phyloP scores from a whole-genome alignment of 2,888 invertebrate genomes.

The Bombylius discolor region DNA sequence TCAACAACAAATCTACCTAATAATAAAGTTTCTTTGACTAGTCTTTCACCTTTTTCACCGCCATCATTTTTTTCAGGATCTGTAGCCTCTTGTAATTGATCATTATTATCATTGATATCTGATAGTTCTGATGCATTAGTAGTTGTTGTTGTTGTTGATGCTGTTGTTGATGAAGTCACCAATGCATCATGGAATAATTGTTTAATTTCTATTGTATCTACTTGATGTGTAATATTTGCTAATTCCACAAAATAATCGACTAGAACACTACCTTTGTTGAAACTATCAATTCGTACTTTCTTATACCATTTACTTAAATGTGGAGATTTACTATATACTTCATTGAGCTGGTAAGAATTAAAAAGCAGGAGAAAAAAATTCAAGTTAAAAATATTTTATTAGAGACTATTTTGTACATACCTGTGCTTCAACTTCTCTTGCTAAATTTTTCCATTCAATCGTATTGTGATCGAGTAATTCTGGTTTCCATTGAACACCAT shows the following conservation, averaged over 20 bases:
- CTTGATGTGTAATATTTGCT: conserved; percentile 53
- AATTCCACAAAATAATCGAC: conserved; percentile 81
- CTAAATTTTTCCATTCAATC: conserved; percentile 71
- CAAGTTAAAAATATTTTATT: background rate
- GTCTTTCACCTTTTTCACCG: conserved; percentile 39
- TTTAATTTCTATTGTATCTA: conserved; percentile 60
- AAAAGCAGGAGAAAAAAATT: conserved; percentile 22
- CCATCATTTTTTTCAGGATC: conserved; percentile 41
- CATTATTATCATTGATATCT: conserved; percentile 33
- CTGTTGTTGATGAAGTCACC: conserved; percentile 25
- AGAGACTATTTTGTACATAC: conserved; percentile 35
- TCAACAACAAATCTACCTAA: conserved; percentile 74
- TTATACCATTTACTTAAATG: conserved; percentile 69
- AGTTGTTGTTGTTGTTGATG: background rate
- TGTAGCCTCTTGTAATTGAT: conserved; percentile 33
- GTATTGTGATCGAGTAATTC: conserved; percentile 78
- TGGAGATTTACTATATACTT: conserved; percentile 64
- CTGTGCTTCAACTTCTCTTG: conserved; percentile 67
- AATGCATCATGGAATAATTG: conserved; percentile 51
- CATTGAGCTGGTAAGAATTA: conserved; percentile 51
- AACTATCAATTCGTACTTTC: conserved; percentile 74
- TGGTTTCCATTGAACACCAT: conserved; percentile 71
- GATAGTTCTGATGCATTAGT: conserved; percentile 33
- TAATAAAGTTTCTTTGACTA: conserved; percentile 39
- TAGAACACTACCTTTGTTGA: conserved; percentile 74